These are phyloP conservation scores for Danio tinwini DNA, from an alignment of 2,797 vertebrate species.

Conservation along the genomic window DNA sequence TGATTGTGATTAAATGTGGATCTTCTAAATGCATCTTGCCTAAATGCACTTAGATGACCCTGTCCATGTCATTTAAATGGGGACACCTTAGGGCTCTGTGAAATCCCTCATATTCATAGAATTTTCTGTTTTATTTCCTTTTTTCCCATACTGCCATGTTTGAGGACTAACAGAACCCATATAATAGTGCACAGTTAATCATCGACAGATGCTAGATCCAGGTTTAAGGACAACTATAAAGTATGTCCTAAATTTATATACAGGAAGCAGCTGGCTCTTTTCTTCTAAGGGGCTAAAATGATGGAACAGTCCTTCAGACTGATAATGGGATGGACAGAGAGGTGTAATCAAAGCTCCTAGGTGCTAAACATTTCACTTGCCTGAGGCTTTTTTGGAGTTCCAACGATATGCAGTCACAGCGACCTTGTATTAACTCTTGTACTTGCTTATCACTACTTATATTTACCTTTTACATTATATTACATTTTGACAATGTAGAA, in stretches of 20 bases:
- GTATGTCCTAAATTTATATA: conserved; percentile 60
- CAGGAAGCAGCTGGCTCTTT: conserved; percentile 69
- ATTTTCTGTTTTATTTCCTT: conserved; percentile 45
- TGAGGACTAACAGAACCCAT: conserved; percentile 32
- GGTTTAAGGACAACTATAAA: conserved; percentile 70
- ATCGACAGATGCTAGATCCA: conserved; percentile 68
- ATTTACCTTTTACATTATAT: too few species aligned
- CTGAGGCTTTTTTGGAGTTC: conserved; percentile 15
- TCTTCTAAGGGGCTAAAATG: conserved; percentile 44
- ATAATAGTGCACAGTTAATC: conserved; percentile 53
- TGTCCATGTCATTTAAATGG: conserved; percentile 47
- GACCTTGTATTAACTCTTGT: conserved; percentile 6
- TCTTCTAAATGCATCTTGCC: conserved; percentile 54
- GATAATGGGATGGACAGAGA: conserved; percentile 14
- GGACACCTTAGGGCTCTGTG: conserved; percentile 32
- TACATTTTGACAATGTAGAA: too few species aligned
- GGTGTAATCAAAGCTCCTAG: conserved; percentile 26
- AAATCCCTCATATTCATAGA: conserved; percentile 42
- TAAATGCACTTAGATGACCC: conserved; percentile 36
- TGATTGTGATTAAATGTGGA: conserved; percentile 55
- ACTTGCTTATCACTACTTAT: neutral
- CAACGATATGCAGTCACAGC: conserved; percentile 7
- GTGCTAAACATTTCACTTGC: conserved; percentile 18
- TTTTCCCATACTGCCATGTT: conserved; percentile 29
- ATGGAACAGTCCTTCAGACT: conserved; percentile 13